phyloP scores from a whole-genome alignment of 1,140 invertebrate species.

The Steinernema feltiae region DNA sequence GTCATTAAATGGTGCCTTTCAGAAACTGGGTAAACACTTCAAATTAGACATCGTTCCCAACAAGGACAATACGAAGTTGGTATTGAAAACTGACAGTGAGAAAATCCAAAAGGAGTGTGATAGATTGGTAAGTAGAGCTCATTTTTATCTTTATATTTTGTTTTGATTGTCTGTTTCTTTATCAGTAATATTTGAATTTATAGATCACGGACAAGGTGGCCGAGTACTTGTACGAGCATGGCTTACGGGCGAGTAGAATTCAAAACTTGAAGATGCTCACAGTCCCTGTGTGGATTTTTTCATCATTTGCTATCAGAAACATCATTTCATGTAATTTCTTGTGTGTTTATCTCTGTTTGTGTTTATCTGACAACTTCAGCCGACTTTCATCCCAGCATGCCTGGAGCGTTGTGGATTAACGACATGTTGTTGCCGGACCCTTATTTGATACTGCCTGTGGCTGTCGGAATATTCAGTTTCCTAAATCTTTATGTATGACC shows the following conservation, averaged over 20 bases:
- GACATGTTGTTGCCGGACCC: slow-evolving; percentile 46
- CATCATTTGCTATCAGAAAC: slow-evolving; percentile 47
- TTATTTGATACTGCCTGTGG: slow-evolving; percentile 42
- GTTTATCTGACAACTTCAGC: slow-evolving; percentile 19
- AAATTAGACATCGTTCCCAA: slow-evolving; percentile 34
- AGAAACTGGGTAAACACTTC: slow-evolving; percentile 41
- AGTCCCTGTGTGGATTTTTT: slow-evolving; percentile 50
- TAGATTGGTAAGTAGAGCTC: slow-evolving; percentile 17
- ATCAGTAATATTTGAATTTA: not conserved
- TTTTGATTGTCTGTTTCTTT: too few relatives aligned
- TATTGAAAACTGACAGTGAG: slow-evolving; percentile 28
- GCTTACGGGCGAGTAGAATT: slow-evolving; percentile 37
- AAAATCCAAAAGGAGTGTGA: slow-evolving; percentile 31
- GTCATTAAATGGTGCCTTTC: slow-evolving; percentile 12
- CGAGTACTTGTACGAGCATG: slow-evolving; percentile 33
- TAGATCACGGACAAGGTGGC: slow-evolving; percentile 35
- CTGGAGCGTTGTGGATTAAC: slow-evolving; percentile 39
- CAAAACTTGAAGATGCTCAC: slow-evolving; percentile 47
- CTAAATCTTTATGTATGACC: slow-evolving; percentile 42
- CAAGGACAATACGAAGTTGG: slow-evolving; percentile 25
- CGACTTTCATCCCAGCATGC: slow-evolving; percentile 42
- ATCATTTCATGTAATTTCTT: slow-evolving; percentile 34
- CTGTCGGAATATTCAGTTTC: slow-evolving; percentile 46
- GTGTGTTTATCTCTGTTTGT: slow-evolving; percentile 14
- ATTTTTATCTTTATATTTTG: not conserved